A percentile compares a stretch with the other conserved stretches of the same genome.
These are phyloP conservation scores for Gerosis bhagava DNA, from an alignment of 2,888 invertebrate species.

Conservation along the genomic window DNA sequence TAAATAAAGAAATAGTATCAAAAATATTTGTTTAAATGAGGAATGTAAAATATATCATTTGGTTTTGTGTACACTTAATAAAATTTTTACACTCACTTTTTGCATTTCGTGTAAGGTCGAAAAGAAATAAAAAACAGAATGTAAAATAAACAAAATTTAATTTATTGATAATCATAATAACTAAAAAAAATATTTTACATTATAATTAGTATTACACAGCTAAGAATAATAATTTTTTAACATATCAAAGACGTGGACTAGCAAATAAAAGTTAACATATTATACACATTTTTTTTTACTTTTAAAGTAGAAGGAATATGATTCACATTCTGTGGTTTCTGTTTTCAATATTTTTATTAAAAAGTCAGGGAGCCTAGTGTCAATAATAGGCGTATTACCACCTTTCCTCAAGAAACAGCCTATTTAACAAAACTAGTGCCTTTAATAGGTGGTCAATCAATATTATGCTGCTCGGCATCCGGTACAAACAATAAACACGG, in stretches of 20 bases:
- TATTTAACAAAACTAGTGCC: too few relatives aligned
- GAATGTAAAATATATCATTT: too few relatives aligned
- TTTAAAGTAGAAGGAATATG: slow-evolving; percentile 26
- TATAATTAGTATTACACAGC: slow-evolving; percentile 80
- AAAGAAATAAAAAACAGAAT: slow-evolving; percentile 18
- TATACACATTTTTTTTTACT: slow-evolving; percentile 32
- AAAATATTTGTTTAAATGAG: too few relatives aligned
- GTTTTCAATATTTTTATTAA: slow-evolving; percentile 4
- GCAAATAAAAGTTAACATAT: slow-evolving; percentile 77
- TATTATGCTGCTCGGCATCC: too few relatives aligned
- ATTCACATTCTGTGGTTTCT: slow-evolving; percentile 22
- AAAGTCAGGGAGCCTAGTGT: slow-evolving; percentile 16
- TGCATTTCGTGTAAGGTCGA: background rate
- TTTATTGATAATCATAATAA: slow-evolving; percentile 78
- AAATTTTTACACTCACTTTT: too few relatives aligned
- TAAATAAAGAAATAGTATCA: too few relatives aligned
- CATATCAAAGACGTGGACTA: slow-evolving; percentile 78
- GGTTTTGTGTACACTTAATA: too few relatives aligned
- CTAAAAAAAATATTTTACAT: slow-evolving; percentile 79
- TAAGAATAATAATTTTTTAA: slow-evolving; percentile 78
- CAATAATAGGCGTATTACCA: slow-evolving; percentile 13
- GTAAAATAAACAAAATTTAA: slow-evolving; percentile 81
- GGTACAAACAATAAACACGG: too few relatives aligned
- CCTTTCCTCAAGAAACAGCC: too few relatives aligned
- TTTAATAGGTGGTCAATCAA: too few relatives aligned